Percentiles rank a stretch among this genome's conserved stretches.
Evolutionary conservation across 2,888 invertebrate species (phyloP).

Genomic region (Dexiosoma caninum): DNA sequence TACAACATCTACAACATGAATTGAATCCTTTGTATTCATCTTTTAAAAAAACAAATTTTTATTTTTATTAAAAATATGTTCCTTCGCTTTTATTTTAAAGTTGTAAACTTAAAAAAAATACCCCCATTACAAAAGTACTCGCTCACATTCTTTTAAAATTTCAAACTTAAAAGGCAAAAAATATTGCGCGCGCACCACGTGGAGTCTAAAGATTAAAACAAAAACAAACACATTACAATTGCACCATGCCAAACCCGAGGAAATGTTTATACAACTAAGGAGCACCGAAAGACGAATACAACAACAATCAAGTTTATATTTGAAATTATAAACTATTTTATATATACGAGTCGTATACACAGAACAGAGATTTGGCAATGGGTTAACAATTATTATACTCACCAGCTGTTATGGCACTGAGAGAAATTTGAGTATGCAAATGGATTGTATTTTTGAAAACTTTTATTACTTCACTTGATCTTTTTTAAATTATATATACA

Average conservation of each 20-base stretch:
- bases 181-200: constrained; percentile 78
- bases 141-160: neutral
- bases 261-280: constrained; percentile 54
- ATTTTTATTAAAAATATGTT: too few species aligned
- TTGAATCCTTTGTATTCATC: too few species aligned
- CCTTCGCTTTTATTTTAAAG: too few species aligned
- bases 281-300: constrained; percentile 34
- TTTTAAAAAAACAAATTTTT: too few species aligned
- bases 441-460: too few species aligned
- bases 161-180: constrained; percentile 14
- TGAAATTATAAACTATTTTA: constrained; percentile 21
- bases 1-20: too few species aligned
- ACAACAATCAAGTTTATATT: constrained; percentile 8
- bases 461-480: too few species aligned
- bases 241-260: constrained; percentile 13
- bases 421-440: neutral
- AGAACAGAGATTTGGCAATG: constrained; percentile 58
- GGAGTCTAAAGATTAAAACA: constrained; percentile 67
- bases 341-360: neutral
- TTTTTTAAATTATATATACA: too few species aligned
- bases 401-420: constrained; percentile 47
- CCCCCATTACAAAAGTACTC: constrained; percentile 4
- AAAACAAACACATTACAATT: constrained; percentile 54
- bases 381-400: constrained; percentile 54
- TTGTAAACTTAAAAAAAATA: too few species aligned